Base-by-base conservation (phyloP, 2,888 invertebrate species). In the Lasioglossum zephyrum region DNA sequence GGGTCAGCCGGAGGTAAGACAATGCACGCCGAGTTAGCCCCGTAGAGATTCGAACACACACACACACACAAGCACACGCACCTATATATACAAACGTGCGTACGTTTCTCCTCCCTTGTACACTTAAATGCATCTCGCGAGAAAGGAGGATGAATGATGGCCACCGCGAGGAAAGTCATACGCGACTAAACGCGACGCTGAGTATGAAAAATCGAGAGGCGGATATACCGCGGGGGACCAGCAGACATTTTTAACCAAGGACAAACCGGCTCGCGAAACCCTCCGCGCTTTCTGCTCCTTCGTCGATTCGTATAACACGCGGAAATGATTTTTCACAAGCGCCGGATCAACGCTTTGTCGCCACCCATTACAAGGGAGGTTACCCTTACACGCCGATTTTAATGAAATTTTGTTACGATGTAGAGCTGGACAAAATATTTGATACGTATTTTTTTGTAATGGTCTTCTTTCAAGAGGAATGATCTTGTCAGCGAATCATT, bases 1-100 rank as follows among this genome's bases (percentile, higher is more conserved):
- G 90, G 87, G 89, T 89, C 89, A 88, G 87, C 89, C 75, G 79
- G 85, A 88, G 89, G 90, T 92, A 92, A 93, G 93, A 93, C 93
- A 93, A 92, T 93, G 92, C 90, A 87, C 73, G 82, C 63, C 66
- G 73, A 73, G 26, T 26, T 75, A 63, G 26, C 72, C 57, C 47
- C 63, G 49, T 22, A n/a, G 47, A 41, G 76, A 69, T 77, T 70
- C 63, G 76, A 76, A 87, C 90, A 84, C 86, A 85, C 88, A 84
- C 86, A 85, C 88, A 87, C 90, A 84, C 47, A 5, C 47, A 4
- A 44, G 11, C 47, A 47, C 47, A 16, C 47, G 18, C 5, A 18
- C 47, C 5, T 18, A 5, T 16, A 16, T 16, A 16, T 4, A 4
- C 47, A 16, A 1, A 47, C 47, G 18, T 89, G 90, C 90, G 90